phyloP scores from a whole-genome alignment of 37 sponge, comb jelly and placozoan species.

The Chondrosia reniformis region DNA sequence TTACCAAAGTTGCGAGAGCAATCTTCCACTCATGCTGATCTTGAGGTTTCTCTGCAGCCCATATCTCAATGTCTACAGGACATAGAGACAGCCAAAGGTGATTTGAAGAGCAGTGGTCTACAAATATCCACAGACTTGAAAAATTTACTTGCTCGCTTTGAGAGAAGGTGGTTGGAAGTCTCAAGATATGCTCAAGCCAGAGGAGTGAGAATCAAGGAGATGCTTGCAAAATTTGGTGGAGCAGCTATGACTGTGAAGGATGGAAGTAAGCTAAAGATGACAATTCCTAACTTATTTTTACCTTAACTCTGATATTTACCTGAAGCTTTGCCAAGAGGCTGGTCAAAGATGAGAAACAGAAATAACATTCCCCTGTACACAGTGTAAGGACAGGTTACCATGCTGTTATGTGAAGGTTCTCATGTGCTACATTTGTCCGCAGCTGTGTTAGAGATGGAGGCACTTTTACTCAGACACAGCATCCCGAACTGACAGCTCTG shows the following conservation, averaged over 20 bases:
- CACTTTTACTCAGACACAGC: constrained; percentile 37
- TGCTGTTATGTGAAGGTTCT: not conserved
- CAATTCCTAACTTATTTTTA: not conserved
- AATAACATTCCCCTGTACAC: constrained; percentile 44
- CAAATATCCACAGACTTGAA: constrained; percentile 26
- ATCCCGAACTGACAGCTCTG: constrained; percentile 45
- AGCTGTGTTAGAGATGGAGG: constrained; percentile 11
- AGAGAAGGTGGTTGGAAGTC: constrained; percentile 42
- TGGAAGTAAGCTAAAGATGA: not conserved
- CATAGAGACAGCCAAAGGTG: constrained; percentile 21
- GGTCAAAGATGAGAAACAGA: constrained; percentile 35
- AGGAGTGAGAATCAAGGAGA: constrained; percentile 2
- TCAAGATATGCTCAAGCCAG: constrained; percentile 2
- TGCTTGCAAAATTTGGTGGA: constrained; percentile 5
- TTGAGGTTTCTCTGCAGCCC: not conserved
- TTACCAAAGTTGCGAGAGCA: not conserved
- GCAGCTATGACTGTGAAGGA: constrained; percentile 2
- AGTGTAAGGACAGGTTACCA: constrained; percentile 13
- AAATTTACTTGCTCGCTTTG: constrained; percentile 47
- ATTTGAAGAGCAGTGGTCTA: not conserved
- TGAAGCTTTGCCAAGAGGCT: constrained; percentile 58
- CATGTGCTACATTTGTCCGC: not conserved
- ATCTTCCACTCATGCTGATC: not conserved
- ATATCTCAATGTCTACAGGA: constrained; percentile 37
- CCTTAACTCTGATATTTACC: not conserved